Evolutionary conservation across 2,113 vertebrate species (phyloP).

Genomic region (Alexandromys fortis): DNA sequence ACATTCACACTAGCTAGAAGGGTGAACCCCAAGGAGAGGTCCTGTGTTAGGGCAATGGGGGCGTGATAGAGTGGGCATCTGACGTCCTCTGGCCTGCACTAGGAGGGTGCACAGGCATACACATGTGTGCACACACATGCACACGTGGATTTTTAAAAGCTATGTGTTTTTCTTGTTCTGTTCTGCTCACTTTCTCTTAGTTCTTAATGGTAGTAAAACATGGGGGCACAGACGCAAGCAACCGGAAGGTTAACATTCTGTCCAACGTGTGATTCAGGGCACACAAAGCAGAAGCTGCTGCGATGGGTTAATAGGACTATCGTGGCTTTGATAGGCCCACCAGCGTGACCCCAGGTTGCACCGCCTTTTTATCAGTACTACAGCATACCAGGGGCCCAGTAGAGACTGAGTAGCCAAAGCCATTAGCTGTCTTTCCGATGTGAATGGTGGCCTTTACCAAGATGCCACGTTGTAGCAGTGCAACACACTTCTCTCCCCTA

Average conservation of each 20-base stretch:
- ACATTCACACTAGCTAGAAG: neutral
- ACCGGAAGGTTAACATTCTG: neutral
- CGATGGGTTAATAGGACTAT: neutral
- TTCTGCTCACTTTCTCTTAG: neutral
- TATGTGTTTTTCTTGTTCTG: neutral
- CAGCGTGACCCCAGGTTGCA: neutral
- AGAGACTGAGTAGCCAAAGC: neutral
- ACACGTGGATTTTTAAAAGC: neutral
- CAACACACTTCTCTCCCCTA: neutral
- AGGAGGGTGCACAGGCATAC: neutral
- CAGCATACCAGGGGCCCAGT: neutral
- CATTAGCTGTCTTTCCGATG: neutral
- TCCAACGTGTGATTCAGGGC: neutral
- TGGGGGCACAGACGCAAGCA: neutral
- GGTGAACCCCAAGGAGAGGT: neutral
- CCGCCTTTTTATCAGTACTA: neutral
- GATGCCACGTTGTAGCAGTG: neutral
- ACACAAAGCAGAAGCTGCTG: neutral
- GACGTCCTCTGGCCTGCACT: neutral
- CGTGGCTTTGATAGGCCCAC: neutral
- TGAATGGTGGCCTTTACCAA: neutral
- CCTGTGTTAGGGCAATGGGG: neutral
- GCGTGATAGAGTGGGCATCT: neutral
- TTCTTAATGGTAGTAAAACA: slow-evolving; percentile 33
- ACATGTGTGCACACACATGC: neutral